Percentiles rank a stretch among this genome's conserved stretches.
These are phyloP conservation scores for Meloe dianella DNA, from an alignment of 2,888 invertebrate species.

Conservation along the genomic window DNA sequence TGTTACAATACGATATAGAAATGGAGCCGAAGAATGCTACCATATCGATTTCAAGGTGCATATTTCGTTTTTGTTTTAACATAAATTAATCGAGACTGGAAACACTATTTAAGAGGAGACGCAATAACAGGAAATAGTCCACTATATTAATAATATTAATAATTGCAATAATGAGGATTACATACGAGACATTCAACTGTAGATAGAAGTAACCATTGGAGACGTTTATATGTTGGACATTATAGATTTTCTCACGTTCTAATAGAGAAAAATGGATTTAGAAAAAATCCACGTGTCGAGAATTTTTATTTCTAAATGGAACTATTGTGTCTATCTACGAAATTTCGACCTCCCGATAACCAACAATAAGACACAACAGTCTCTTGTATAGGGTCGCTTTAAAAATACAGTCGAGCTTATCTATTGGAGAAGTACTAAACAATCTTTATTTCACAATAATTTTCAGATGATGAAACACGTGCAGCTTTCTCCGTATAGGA, in stretches of 20 bases:
- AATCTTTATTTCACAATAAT: no score
- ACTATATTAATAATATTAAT: background rate
- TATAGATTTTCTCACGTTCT: background rate
- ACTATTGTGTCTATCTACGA: background rate
- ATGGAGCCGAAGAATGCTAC: constrained; percentile 8
- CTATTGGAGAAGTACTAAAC: no score
- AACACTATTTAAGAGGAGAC: background rate
- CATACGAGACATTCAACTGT: background rate
- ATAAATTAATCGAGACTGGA: background rate
- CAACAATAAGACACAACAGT: no score
- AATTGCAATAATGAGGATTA: background rate
- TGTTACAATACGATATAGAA: constrained; percentile 11
- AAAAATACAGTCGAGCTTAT: no score
- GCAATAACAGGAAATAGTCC: background rate
- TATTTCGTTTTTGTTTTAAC: constrained; percentile 2
- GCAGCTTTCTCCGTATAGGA: constrained; percentile 85
- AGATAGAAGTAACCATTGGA: background rate
- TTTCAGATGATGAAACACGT: constrained; percentile 87
- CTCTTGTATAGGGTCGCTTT: no score
- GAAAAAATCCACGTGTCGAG: background rate
- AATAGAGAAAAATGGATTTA: background rate
- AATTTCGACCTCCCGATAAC: background rate
- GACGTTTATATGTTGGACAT: background rate
- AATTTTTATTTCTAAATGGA: background rate
- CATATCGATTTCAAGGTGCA: constrained; percentile 22